Evolutionary conservation across 2,113 vertebrate genomes (phyloP).

Genomic region (Desmodus rotundus): DNA sequence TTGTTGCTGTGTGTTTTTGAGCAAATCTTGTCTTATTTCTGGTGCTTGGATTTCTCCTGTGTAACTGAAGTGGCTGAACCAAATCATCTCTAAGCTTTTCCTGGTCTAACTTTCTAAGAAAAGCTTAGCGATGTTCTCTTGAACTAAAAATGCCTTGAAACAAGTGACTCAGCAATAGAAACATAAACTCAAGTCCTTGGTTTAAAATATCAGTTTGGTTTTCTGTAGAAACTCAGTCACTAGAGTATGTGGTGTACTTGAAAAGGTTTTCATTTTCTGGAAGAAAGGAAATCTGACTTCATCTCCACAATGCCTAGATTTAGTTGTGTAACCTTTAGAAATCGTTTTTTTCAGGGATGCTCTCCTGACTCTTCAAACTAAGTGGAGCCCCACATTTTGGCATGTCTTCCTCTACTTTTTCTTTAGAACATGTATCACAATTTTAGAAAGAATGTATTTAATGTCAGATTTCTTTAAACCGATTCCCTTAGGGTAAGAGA

Average conservation of each 20-base stretch:
- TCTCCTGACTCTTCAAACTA: neutral
- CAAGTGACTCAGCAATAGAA: neutral
- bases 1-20: neutral
- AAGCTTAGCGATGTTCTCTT: neutral
- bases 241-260: neutral
- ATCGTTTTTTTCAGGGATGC: neutral
- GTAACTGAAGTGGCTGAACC: conserved; percentile 18
- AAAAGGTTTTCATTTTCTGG: neutral
- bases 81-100: conserved; percentile 40
- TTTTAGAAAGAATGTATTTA: neutral
- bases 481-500: neutral
- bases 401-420: neutral
- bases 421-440: neutral
- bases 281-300: neutral
- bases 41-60: conserved; percentile 22
- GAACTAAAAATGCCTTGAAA: neutral
- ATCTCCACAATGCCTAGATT: neutral
- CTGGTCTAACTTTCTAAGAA: neutral
- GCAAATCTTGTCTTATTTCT: neutral
- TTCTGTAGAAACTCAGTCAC: neutral
- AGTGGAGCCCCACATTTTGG: neutral
- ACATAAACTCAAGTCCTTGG: neutral
- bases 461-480: neutral
- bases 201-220: neutral
- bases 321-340: neutral